phyloP scores from a whole-genome alignment of 2,797 vertebrate species.

The Chaetodon trifasciatus region DNA sequence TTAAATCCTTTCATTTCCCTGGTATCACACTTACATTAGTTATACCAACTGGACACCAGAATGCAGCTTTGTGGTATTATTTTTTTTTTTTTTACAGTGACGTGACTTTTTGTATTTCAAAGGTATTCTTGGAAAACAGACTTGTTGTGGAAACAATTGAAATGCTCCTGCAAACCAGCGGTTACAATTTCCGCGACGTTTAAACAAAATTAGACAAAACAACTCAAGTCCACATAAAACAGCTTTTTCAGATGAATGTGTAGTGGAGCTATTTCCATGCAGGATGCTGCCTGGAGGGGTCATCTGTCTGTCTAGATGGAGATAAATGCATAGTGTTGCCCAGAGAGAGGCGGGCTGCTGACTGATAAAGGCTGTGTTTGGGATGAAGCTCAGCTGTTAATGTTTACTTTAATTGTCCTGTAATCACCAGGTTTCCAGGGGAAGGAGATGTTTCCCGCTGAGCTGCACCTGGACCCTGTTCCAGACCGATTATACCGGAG shows the following conservation, averaged over 20 bases:
- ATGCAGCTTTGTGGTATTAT: not conserved
- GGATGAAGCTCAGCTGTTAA: slow-evolving; percentile 69
- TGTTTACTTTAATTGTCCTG: slow-evolving; percentile 81
- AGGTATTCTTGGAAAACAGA: slow-evolving; percentile 5
- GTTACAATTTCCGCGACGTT: slow-evolving; percentile 26
- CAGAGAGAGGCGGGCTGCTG: slow-evolving; percentile 53
- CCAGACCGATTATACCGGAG: slow-evolving; percentile 33
- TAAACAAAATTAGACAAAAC: slow-evolving; percentile 33
- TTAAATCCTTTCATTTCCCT: not conserved
- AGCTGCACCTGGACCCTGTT: slow-evolving; percentile 75
- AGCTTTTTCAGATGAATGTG: slow-evolving; percentile 36
- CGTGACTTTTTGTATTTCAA: not conserved
- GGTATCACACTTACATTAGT: not conserved
- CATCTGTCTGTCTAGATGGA: slow-evolving; percentile 64
- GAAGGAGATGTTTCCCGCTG: slow-evolving; percentile 41
- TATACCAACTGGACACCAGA: not conserved
- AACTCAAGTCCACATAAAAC: slow-evolving; percentile 5
- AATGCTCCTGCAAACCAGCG: not conserved
- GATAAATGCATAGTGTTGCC: slow-evolving; percentile 66
- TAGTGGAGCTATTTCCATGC: slow-evolving; percentile 57
- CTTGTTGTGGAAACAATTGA: slow-evolving; percentile 2
- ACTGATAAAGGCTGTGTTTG: slow-evolving; percentile 67
- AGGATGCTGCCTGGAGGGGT: slow-evolving; percentile 47
- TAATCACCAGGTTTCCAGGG: slow-evolving; percentile 70
- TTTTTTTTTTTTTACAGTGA: slow-evolving; percentile 7